Evolutionary conservation across 1,140 invertebrate species (phyloP).

Genomic region (Triops longicaudatus): DNA sequence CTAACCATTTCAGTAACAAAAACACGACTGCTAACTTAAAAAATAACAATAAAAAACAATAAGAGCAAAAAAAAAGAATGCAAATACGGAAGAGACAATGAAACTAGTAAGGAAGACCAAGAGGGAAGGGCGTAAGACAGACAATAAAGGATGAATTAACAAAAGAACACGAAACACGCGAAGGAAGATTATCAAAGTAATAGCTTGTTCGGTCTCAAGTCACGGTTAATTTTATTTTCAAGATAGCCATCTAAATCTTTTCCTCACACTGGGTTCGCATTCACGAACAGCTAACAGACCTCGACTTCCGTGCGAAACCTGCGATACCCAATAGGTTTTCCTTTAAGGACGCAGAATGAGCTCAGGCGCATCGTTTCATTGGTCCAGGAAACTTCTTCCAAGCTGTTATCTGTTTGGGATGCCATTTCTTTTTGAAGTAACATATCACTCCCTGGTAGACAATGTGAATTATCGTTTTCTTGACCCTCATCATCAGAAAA

Average conservation of each 20-base stretch:
- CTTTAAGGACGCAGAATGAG: not conserved
- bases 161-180: no score
- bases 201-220: no score
- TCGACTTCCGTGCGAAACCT: not conserved
- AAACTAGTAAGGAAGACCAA: no score
- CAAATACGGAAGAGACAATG: no score
- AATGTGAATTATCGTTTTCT: not conserved
- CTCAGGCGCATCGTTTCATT: not conserved
- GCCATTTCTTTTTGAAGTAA: not conserved
- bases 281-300: not conserved
- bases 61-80: not conserved
- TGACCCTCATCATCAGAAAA: not conserved
- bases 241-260: no score
- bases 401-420: not conserved
- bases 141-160: not conserved
- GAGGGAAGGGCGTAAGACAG: no score
- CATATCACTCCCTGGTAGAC: not conserved
- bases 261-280: no score
- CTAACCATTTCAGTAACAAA: not conserved
- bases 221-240: no score
- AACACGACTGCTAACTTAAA: not conserved
- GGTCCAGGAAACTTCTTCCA: not conserved
- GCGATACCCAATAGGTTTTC: not conserved
- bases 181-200: no score
- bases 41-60: not conserved